Conservation (phyloP, 2,113 vertebrate genomes). For the Calonectris borealis region DNA sequence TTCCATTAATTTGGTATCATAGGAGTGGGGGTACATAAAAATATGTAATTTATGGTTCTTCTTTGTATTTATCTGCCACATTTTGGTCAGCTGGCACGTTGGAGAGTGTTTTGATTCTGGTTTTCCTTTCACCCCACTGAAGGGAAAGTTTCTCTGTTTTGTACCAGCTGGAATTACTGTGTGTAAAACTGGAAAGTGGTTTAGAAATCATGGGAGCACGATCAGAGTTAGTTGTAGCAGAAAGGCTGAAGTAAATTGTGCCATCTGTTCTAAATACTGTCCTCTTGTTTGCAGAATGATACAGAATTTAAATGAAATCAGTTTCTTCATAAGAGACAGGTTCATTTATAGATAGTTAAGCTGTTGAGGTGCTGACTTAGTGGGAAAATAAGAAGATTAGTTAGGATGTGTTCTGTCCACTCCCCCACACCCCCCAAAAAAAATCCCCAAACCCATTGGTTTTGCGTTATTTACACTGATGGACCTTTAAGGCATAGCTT, state of each 20-base stretch:
- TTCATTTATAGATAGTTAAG: neutral
- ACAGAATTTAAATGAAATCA: neutral
- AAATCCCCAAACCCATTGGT: neutral
- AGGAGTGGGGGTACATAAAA: neutral
- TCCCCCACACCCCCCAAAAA: accelerated
- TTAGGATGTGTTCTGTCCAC: neutral
- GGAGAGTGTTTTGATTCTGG: neutral
- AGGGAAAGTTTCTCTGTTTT: neutral
- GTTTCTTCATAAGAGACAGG: neutral
- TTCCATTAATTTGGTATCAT: neutral
- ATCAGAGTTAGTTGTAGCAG: neutral
- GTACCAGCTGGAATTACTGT: neutral
- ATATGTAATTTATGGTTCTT: neutral
- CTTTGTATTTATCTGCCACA: neutral
- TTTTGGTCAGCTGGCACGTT: neutral
- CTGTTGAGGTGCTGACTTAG: neutral
- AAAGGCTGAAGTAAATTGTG: neutral
- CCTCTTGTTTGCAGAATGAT: neutral
- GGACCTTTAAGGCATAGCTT: neutral
- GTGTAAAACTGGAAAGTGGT: neutral
- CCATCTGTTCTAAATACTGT: neutral
- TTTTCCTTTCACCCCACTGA: neutral
- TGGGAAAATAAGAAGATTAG: neutral
- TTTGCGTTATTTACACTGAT: neutral
- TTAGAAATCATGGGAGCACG: neutral